Base-by-base conservation (phyloP, 2,888 invertebrate genomes). In the Coelogynopora nodosa region DNA sequence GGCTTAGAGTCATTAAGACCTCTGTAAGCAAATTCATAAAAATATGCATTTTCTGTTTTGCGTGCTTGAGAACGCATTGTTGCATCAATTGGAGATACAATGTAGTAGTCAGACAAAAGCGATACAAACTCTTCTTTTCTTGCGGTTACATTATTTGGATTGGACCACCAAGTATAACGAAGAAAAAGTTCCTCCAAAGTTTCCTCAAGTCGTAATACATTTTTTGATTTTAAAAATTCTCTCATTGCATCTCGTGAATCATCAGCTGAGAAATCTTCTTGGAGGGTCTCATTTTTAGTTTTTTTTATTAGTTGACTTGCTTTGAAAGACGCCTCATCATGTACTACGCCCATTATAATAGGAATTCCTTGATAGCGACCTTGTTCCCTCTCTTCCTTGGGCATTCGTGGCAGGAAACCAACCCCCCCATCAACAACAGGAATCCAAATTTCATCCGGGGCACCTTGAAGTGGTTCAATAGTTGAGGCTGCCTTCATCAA, bases 91-190 rank as follows among this genome's bases (percentile, higher is more conserved):
- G 74, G 74, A 10, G 87, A 49, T 23, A 28, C 28, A 0, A 87
- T 86, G 28, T 67, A 86, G 27, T 67, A 87, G 31, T 87, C 86
- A 29, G 82, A 85, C 30, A 85, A 74, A 0, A 85, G 26, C 80
- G 87, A 84, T 0, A 88, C 82, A 31, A 88, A 80, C 67, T 88
- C 86, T 87, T 88, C 87, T 10, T 86, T 31, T 0, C 88, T 18
- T 13, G 87, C 87, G 0, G 87, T 88, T n/a, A 82, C 67, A 86
- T 88, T 88, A 49, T 88, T 87, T 0, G 88, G 88, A 30, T 88
- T 87, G n/a, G 87, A 85, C 88, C 88, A 88, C 86, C 87, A 86
- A 0, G 88, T 88, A 31, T 88, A 88, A n/a, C 86, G 67, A 23
- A 87, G 26, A n/a, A 28, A 27, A 10, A 87, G 26, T 31, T 87